Evolutionary conservation across 2,113 vertebrate species (phyloP).

Genomic region (Alligator mississippiensis): DNA sequence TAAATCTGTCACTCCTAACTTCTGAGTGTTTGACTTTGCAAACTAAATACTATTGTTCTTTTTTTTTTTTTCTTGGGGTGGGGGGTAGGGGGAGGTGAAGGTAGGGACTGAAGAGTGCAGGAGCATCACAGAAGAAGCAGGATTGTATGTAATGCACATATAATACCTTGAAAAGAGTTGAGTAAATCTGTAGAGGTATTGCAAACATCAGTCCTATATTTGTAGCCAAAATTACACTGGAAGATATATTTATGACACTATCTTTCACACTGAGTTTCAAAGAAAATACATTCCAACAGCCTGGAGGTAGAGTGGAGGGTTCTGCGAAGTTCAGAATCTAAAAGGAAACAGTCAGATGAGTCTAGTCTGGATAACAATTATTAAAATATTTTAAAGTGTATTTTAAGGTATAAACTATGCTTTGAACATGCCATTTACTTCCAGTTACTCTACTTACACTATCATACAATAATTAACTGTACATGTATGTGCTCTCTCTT

Average conservation of each 20-base stretch:
- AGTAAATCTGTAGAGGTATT: constrained; percentile 88
- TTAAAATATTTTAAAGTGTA: background rate
- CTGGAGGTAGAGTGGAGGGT: constrained; percentile 85
- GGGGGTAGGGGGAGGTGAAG: background rate
- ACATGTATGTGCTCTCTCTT: no score
- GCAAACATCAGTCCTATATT: constrained; percentile 85
- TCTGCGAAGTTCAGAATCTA: constrained; percentile 90
- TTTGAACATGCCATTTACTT: background rate
- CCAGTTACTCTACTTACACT: background rate
- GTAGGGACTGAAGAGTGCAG: background rate
- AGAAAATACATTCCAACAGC: constrained; percentile 92
- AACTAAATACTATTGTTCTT: background rate
- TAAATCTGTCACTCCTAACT: background rate
- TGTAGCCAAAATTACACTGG: constrained; percentile 85
- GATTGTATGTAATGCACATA: background rate
- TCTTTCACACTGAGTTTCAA: constrained; percentile 84
- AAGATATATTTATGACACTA: constrained; percentile 82
- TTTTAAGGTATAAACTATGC: background rate
- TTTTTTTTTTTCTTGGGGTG: background rate
- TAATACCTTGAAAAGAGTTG: constrained; percentile 77
- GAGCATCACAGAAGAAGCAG: background rate
- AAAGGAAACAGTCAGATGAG: constrained; percentile 57
- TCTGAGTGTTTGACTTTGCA: background rate
- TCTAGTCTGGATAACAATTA: constrained; percentile 46
- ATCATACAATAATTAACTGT: background rate